Base-by-base conservation (phyloP, 2,797 vertebrate species). In the Pseudopleuronectes americanus region DNA sequence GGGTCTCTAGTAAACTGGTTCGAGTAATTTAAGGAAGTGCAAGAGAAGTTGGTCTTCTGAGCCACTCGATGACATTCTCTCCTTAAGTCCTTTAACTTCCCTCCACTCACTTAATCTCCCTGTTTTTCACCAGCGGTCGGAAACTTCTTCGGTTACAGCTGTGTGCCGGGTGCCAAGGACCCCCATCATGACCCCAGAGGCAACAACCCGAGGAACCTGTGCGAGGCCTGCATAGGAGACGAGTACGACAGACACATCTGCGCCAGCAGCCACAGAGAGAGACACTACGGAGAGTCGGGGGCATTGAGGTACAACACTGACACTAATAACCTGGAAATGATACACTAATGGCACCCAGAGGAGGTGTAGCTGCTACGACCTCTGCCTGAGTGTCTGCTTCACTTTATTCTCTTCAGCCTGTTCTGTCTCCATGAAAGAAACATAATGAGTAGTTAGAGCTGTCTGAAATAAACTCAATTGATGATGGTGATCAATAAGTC, bases 61-160 rank as follows among this genome's bases (percentile, higher is more conserved):
- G 0, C 26, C 52, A 49, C n/a, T 56, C 10, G 19, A 16, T 3
- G 0, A 12, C 14, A 3, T 43, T 17, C 41, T 17, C 16, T 43
- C 41, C 28, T 51, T 36, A 23, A 31, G 12, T 49, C 1, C 48
- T 45, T 52, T 9, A 12, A 12, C 5, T n/a, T 16, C 17, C 23
- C 72, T 5, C 3, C 36, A 0, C 33, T 41, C 58, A 78, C 26
- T 55, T 26, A 0, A 24, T 63, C 21, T 66, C 52, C 68, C 2
- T 60, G 19, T 56, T 48, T 43, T 23, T 60, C 64, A 23, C 57
- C 80, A 95, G 95, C 74, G 24, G 93, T 94, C 19, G 95, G 95
- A 23, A 93, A 95, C 77, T 95, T 95, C 89, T 95, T 95, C 0
- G 95, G 95, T 57, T 95, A 95, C 83, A 95, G 94, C 87, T 95